A percentile compares a stretch with the other conserved stretches of the same genome.
These are phyloP conservation scores for Tanaodytes sp. DNA, from an alignment of 2,888 invertebrate species.

Conservation along the genomic window DNA sequence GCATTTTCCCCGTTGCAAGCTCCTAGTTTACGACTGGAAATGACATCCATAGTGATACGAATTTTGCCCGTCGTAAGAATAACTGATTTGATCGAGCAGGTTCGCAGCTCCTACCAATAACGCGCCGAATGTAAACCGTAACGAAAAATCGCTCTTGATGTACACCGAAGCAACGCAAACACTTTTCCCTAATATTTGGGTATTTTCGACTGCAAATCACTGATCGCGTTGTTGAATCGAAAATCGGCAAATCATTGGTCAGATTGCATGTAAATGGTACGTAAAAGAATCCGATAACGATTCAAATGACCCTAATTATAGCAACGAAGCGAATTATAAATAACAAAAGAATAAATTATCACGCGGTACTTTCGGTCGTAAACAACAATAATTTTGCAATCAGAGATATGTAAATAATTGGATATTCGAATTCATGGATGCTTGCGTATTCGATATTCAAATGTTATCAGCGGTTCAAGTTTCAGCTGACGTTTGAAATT, in stretches of 20 bases:
- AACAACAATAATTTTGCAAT: conserved; percentile 19
- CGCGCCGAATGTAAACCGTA: conserved; percentile 13
- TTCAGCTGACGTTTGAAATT: conserved; percentile 29
- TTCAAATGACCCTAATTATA: not conserved
- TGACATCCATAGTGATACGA: conserved; percentile 54
- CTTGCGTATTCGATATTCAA: not conserved
- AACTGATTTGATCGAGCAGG: conserved; percentile 49
- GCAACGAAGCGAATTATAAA: not conserved
- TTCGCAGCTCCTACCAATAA: not conserved
- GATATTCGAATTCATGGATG: conserved; percentile 14
- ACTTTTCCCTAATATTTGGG: no score
- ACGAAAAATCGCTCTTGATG: conserved; percentile 27
- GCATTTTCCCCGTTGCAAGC: conserved; percentile 38
- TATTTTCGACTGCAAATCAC: not conserved
- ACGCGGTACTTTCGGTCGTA: conserved; percentile 6
- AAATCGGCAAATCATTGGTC: no score
- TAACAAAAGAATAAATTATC: no score
- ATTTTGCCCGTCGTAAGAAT: conserved; percentile 51
- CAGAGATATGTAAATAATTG: conserved; percentile 20
- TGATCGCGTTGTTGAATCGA: not conserved
- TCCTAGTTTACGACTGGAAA: conserved; percentile 48
- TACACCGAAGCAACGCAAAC: not conserved
- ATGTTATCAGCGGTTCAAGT: conserved; percentile 24
- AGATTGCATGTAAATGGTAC: no score
- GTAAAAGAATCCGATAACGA: no score